Evolutionary conservation across 2,113 vertebrate genomes (phyloP), one percentile per base, ranked within the genome.

Genomic region (Dascyllus trimaculatus): DNA sequence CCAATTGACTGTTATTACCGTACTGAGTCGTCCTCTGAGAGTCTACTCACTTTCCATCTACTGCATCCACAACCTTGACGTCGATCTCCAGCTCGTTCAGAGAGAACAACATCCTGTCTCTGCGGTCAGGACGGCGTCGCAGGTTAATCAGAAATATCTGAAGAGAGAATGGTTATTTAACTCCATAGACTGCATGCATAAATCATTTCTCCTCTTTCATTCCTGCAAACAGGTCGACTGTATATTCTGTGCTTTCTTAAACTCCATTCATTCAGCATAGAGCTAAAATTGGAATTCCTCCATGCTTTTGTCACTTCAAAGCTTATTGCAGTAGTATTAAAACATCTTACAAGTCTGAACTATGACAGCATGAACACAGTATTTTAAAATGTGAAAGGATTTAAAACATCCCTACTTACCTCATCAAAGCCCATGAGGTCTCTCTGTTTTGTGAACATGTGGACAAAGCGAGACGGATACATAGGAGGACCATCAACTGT

Each of bases 381-480:
- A 43, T 43, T 14, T 43, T 43, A 32, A 32, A 6, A 32, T 1
- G 32, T 32, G 32, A 32, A 32, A 1, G 3, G 1, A 29, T 5
- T 29, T 29, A 3, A 29, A 29, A 29, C 26, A 29, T 29, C 29
- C 1, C 5, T 5, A 5, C 29, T 51, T 15, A 19, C 98, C 93
- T 99, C 98, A 88, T 98, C 95, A 86, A 99, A 99, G 18, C 96
- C 96, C 93, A 99, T 95, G 82, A 97, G 97, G 43, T 96, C 97
- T 48, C 94, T 96, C 0, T 92, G 94, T 84, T 94, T 97, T 2
- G 94, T 95, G 19, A 93, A 94, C 75, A 94, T 72, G 24, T 95
- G 95, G 75, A 97, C 89, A n/a, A 96, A 93, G 24, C 83, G 93
- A 2, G 98, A 99, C 18, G 93, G 89, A 48, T 86, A 59, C 97